Conservation (phyloP, 2,888 invertebrate genomes). For the Orgyia antiqua region DNA sequence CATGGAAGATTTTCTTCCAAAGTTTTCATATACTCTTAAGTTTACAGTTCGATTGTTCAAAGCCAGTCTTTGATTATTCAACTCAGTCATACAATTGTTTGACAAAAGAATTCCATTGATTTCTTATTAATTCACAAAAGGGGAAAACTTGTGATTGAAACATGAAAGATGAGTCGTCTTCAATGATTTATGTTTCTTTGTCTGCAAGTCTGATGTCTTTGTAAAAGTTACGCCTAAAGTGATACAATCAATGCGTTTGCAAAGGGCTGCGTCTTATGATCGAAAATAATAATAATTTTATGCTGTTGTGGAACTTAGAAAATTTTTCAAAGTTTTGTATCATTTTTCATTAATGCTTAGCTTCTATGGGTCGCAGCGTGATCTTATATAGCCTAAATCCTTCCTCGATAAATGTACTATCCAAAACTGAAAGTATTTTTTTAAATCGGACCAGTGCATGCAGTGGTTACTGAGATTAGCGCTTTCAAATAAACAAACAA, state of each 20-base stretch:
- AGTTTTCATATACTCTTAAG: background rate
- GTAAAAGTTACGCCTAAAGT: slow-evolving; percentile 15
- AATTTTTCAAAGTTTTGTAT: no score
- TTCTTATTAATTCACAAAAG: slow-evolving; percentile 37
- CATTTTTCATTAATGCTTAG: no score
- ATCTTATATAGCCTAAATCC: no score
- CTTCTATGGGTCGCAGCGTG: no score
- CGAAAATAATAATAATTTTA: no score
- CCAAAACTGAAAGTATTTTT: no score
- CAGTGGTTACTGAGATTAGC: no score
- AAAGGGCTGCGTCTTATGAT: background rate
- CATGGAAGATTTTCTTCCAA: background rate
- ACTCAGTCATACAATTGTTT: slow-evolving; percentile 16
- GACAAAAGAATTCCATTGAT: slow-evolving; percentile 35
- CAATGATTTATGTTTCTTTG: slow-evolving; percentile 33
- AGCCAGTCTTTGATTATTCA: slow-evolving; percentile 25
- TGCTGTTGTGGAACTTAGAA: no score
- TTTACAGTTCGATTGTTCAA: background rate
- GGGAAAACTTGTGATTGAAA: slow-evolving; percentile 26
- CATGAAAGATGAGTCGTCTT: slow-evolving; percentile 31
- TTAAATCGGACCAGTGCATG: no score
- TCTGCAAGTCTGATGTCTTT: slow-evolving; percentile 24
- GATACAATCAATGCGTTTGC: slow-evolving; percentile 22
- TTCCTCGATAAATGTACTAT: no score
- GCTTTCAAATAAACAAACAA: no score